Evolutionary conservation across 2,113 vertebrate species (phyloP), one percentile per base, ranked within the genome.

Genomic region (Poecilia latipinna): DNA sequence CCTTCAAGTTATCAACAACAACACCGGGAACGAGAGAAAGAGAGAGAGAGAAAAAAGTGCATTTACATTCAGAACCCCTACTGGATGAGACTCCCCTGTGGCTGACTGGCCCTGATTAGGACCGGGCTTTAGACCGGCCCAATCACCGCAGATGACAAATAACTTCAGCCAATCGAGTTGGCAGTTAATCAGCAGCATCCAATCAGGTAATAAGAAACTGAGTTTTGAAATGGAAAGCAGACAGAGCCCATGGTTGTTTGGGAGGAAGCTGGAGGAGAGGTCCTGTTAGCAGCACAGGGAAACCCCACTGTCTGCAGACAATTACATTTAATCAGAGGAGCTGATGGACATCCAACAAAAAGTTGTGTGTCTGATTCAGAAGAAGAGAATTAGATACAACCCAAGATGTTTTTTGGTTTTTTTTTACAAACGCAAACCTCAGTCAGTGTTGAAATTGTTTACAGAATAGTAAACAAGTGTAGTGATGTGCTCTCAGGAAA

Each of bases 141-240:
- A 88, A 85, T 89, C 82, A 91, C 75, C 54, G 60, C 54, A 73
- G 73, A 90, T 91, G 90, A 93, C 91, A 82, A 89, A 88, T 91
- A 90, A 83, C 78, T 90, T 79, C 82, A 89, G 84, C 88, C 88
- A 92, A 89, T 91, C 82, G 80, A 88, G 84, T 91, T 91, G 90
- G 88, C 82, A 87, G 88, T 72, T 90, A 92, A 93, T 92, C 91
- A 93, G 87, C 31, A 24, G 73, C 64, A 19, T 89, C 91, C 88
- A 93, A 91, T 93, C 86, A 91, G 87, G 82, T 91, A 91, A 93
- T 92, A 89, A 91, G 84, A 75, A 91, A 81, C 81, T 84, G 80
- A 35, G 66, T 80, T 76, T 75, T 92, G 81, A 84, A 92, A 91
- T 81, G 81, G 76, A 85, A 90, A 88, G 84, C 90, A 91, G 86